Evolutionary conservation across 2,888 invertebrate species (phyloP).

Genomic region (Ganaspis brasiliensis): DNA sequence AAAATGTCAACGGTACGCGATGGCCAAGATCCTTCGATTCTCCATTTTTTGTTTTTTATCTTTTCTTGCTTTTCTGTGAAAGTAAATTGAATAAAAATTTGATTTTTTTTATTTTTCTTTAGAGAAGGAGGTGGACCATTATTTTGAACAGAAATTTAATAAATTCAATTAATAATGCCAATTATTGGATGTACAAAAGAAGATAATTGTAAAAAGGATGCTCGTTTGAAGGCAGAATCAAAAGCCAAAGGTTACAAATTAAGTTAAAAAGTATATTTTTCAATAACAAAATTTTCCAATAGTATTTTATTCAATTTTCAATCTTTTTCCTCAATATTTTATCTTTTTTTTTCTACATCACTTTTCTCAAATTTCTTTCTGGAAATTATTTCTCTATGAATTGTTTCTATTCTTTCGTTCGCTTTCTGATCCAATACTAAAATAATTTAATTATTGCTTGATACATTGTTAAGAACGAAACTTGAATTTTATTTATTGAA

Average conservation of each 20-base stretch:
- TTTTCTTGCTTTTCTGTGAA: not conserved
- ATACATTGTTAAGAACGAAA: too few species aligned
- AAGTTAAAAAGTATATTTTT: not conserved
- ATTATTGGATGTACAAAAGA: conserved; percentile 71
- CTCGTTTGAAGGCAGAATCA: conserved; percentile 60
- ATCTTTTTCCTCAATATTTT: too few species aligned
- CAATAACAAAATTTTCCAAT: too few species aligned
- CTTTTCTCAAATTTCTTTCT: not conserved
- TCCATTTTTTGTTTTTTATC: not conserved
- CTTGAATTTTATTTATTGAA: too few species aligned
- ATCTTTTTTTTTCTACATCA: too few species aligned
- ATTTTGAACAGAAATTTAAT: not conserved
- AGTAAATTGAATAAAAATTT: not conserved
- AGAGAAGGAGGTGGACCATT: not conserved
- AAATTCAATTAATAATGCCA: conserved; percentile 59
- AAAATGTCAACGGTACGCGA: conserved; percentile 14
- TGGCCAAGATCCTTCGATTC: not conserved
- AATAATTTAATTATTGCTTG: too few species aligned
- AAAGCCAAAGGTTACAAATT: conserved; percentile 41
- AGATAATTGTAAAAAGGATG: conserved; percentile 70
- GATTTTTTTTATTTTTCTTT: not conserved
- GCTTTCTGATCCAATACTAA: too few species aligned
- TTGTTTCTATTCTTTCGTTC: too few species aligned
- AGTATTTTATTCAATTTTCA: too few species aligned
- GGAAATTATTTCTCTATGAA: not conserved